Evolutionary conservation across 2,113 vertebrate genomes (phyloP).

Genomic region (Agapornis roseicollis): DNA sequence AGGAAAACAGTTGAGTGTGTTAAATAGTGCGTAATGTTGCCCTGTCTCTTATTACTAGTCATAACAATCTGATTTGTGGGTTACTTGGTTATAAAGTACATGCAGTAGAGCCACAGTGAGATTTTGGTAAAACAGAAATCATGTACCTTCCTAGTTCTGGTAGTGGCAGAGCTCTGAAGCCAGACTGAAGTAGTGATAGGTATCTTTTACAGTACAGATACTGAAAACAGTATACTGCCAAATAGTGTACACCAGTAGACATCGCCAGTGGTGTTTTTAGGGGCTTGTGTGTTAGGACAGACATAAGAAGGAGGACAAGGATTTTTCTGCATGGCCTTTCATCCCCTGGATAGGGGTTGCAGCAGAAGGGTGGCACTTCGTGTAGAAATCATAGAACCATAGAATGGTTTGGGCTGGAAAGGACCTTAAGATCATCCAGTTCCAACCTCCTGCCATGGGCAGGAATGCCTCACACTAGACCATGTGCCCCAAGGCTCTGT

Average conservation of each 20-base stretch:
- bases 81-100: not conserved
- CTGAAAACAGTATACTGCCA: not conserved
- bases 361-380: not conserved
- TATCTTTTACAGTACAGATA: not conserved
- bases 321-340: not conserved
- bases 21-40: not conserved
- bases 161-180: not conserved
- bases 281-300: not conserved
- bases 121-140: not conserved
- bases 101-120: not conserved
- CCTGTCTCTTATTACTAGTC: not conserved
- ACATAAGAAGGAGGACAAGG: not conserved
- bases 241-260: accelerated
- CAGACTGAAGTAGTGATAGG: too few relatives aligned
- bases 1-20: not conserved
- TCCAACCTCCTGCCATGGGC: not conserved
- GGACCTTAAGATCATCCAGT: not conserved
- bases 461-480: not conserved
- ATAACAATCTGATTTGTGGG: not conserved
- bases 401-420: not conserved
- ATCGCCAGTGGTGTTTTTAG: not conserved
- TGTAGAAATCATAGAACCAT: not conserved
- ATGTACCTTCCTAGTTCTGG: accelerated
- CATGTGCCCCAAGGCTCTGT: not conserved
- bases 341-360: not conserved